These are phyloP conservation scores for Epinotia brunnichana DNA, from an alignment of 2,888 invertebrate species.

Conservation along the genomic window DNA sequence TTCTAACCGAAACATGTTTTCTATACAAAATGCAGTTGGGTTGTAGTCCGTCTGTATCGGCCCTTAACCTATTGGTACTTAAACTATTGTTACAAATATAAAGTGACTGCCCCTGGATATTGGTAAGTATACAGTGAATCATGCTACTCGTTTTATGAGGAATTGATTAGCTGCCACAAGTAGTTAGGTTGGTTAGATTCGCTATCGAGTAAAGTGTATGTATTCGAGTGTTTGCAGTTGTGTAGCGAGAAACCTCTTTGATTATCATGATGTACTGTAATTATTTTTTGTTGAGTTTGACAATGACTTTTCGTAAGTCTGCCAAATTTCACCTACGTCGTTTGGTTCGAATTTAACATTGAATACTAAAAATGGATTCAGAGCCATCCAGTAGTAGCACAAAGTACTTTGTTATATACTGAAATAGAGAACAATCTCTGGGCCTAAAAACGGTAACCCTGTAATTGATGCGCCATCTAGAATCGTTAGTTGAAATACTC, in stretches of 20 bases:
- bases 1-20: not conserved
- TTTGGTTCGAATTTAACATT: constrained; percentile 6
- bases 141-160: constrained; percentile 5
- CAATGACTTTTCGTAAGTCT: constrained; percentile 14
- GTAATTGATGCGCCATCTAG: too few relatives aligned
- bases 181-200: not conserved
- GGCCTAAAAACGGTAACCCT: too few relatives aligned
- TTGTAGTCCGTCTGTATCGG: not conserved
- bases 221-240: constrained; percentile 14
- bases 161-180: constrained; percentile 6
- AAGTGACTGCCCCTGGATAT: not conserved
- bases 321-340: not conserved
- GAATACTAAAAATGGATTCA: constrained; percentile 7
- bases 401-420: too few relatives aligned
- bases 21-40: not conserved
- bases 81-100: not conserved
- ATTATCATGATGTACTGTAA: not conserved
- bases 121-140: constrained; percentile 5
- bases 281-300: constrained; percentile 3
- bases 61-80: constrained; percentile 5
- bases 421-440: too few relatives aligned
- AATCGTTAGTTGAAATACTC: too few relatives aligned
- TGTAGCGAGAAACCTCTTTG: constrained; percentile 13
- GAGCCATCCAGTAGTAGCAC: constrained; percentile 5
- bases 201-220: not conserved